Base-by-base conservation (phyloP, 35 echinoderm and acorn worm genomes). In the Amphiura filiformis region DNA sequence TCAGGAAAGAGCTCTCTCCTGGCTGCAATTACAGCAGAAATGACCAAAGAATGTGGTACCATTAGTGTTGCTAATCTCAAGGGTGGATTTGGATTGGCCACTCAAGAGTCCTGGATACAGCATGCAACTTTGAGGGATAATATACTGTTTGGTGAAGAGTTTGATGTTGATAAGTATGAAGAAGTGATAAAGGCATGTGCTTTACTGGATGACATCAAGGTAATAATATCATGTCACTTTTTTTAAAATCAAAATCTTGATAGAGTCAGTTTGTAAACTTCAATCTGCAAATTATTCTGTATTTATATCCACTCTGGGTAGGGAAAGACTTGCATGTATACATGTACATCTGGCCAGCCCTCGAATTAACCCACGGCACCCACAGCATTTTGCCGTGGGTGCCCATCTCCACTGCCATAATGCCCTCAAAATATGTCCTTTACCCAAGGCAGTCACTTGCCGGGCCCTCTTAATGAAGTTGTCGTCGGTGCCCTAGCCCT, bases 1-100 rank as follows among this genome's bases (percentile, higher is more conserved):
- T 94, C 93, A 12, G 96, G 96, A 14, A 99, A 99, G 84, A 99
- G 96, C 38, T 99, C 96, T 36, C 90, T 99, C 0, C 80, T 99
- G 32, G 78, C 96, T 56, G 96, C 96, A 12, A 90, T 99, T 15
- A 88, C 84, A 38, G 96, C 93, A 39, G 96, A 99, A 81, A 99
- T 99, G 96, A 88, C 82, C 42, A 89, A 92, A 31, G 84, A 92
- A 14, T 39, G 79, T 28, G 96, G 96, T 12, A 32, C n/a, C 12
- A 99, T 94, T 47, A 86, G 90, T 39, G 84, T 99, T 1, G n/a
- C 86, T 2, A 39, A 79, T 41, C 80, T 99, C 5, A 79, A 84
- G 30, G 22, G 65, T 39, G 96, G 96, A 7, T 99, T 99, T 52
- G 96, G 96, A 35, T 90, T 99, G 13, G 82, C 87, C 37, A 82